phyloP scores from a whole-genome alignment of 2,797 vertebrate species.

The Sebastes miniatus region DNA sequence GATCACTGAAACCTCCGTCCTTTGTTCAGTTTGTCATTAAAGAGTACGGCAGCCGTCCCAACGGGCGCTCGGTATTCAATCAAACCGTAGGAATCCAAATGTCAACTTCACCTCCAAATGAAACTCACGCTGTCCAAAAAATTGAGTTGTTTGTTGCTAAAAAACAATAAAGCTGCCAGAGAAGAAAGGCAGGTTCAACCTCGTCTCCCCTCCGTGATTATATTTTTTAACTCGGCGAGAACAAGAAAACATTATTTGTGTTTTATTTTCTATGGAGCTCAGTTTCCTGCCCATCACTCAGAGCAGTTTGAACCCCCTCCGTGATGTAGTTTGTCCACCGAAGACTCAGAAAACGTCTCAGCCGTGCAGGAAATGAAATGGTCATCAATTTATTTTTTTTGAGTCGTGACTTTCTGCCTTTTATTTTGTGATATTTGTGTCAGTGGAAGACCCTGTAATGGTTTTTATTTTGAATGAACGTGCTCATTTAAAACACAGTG shows the following conservation, averaged over 20 bases:
- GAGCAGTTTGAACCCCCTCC: neutral
- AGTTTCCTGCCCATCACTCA: neutral
- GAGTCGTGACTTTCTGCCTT: neutral
- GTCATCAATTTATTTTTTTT: neutral
- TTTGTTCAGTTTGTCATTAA: slow-evolving; percentile 43
- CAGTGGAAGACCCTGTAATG: neutral
- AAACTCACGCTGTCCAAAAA: slow-evolving; percentile 23
- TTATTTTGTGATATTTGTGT: neutral
- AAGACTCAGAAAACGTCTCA: neutral
- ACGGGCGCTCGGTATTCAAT: slow-evolving; percentile 23
- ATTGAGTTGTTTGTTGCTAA: slow-evolving; percentile 22
- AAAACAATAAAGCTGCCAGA: slow-evolving; percentile 43
- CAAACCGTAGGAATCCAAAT: slow-evolving; percentile 23
- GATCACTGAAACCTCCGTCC: slow-evolving; percentile 17
- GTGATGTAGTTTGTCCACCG: neutral
- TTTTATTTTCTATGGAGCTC: neutral
- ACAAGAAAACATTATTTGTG: slow-evolving; percentile 7
- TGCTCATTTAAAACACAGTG: slow-evolving; percentile 19
- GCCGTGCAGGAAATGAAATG: neutral
- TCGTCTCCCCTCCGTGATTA: neutral
- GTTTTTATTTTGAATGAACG: slow-evolving; percentile 1
- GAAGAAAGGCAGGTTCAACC: neutral
- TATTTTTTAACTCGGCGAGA: neutral
- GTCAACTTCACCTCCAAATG: slow-evolving; percentile 43
- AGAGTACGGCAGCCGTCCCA: slow-evolving; percentile 7